Conservation (phyloP, 64 coral and sea anemone genomes). For the Pocillopora damicornis region DNA sequence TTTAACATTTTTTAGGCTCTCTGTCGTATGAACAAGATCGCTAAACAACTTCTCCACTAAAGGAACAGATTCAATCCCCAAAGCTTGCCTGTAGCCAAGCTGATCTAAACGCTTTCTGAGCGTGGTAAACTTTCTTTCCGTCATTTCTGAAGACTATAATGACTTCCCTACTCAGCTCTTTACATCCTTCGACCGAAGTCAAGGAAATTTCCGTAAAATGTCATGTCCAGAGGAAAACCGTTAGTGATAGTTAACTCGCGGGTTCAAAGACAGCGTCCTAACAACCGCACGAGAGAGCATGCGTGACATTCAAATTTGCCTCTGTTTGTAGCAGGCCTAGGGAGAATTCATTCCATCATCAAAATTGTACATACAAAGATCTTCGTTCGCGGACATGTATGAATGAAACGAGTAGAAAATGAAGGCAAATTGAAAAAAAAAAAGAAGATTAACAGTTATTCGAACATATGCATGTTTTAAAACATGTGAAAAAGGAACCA, state of each 20-base stretch:
- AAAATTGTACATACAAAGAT: background rate
- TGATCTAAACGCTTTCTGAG: slow-evolving; percentile 97
- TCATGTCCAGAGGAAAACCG: slow-evolving; percentile 65
- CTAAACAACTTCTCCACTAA: slow-evolving; percentile 98
- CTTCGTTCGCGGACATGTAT: too few relatives aligned
- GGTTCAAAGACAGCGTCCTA: slow-evolving; percentile 45
- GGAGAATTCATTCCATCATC: slow-evolving; percentile 16
- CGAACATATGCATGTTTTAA: too few relatives aligned
- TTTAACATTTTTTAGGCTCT: slow-evolving; percentile 98
- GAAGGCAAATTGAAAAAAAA: too few relatives aligned
- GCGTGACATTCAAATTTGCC: slow-evolving; percentile 97
- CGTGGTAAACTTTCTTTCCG: slow-evolving; percentile 97
- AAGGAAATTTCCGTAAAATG: slow-evolving; percentile 9
- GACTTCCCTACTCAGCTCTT: slow-evolving; percentile 8
- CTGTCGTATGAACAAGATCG: slow-evolving; percentile 97
- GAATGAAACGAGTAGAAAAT: too few relatives aligned
- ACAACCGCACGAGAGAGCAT: slow-evolving; percentile 62
- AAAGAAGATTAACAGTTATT: too few relatives aligned
- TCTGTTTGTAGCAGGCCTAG: slow-evolving; percentile 44
- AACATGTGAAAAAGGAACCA: too few relatives aligned
- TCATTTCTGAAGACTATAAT: slow-evolving; percentile 51
- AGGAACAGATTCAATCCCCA: slow-evolving; percentile 97
- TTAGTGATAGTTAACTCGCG: slow-evolving; percentile 59
- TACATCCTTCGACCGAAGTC: slow-evolving; percentile 27
- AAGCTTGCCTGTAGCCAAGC: slow-evolving; percentile 93